Evolutionary conservation across 2,888 invertebrate genomes (phyloP), one percentile per base, ranked within the genome.

Genomic region (Mythimna vitellina): DNA sequence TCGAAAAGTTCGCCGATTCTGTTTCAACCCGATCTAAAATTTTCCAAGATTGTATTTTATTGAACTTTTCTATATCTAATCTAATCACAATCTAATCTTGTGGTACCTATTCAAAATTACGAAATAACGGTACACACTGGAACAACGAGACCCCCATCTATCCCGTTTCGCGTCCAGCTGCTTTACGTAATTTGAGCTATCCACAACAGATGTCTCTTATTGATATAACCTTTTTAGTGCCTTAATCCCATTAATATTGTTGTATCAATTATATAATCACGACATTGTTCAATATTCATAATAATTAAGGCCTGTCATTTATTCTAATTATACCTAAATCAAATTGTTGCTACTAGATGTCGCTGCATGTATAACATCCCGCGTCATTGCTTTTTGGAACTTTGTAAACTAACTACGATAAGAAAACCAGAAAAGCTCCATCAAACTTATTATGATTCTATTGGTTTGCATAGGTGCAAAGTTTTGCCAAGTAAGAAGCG

Each of bases 141-240:
- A 29, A 63, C 57, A 42, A 22, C 10, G 54, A 51, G 25, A 57
- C 51, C 29, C 62, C 46, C 62, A 42, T 53, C 20, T 56, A 46
- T 38, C 63, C 82, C 35, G 54, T 12, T 14, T 46, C 14, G 35
- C 35, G 17, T 57, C 58, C 22, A 53, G 35, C 10, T n/a, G 63
- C 17, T 22, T 53, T 60, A 63, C 35, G 60, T 80, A 78, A 69
- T 70, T 32, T 58, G 57, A n/a, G 22, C 20, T 25, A 51, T 67
- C 1, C 60, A 14, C 82, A 64, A 82, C 20, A 80, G 80, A 80
- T 80, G 80, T 80, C 80, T 82, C 80, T 80, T 73, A 54, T 64
- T 61, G 3, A 69, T 35, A 56, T 32, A 53, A 49, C 1, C 63
- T 54, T 58, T 35, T 22, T 53, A 25, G n/a, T 17, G 46, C 12